Evolutionary conservation across 2,888 invertebrate species (phyloP).

Genomic region (Sarcophaga carnaria): DNA sequence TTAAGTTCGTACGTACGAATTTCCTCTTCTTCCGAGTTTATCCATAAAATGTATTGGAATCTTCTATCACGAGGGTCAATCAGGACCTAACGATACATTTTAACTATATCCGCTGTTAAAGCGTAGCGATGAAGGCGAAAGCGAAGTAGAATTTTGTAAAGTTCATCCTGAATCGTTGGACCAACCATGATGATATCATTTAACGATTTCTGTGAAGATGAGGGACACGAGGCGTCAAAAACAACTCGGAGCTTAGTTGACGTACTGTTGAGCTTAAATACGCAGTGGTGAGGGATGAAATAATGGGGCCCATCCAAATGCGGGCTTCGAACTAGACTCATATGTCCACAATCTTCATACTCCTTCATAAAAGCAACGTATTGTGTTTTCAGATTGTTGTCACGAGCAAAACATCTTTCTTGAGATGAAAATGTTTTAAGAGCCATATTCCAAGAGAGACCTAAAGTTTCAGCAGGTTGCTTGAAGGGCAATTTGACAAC

Average conservation of each 20-base stretch:
- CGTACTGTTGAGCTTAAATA: too few relatives aligned
- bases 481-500: constrained; percentile 63
- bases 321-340: constrained; percentile 34
- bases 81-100: constrained; percentile 59
- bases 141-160: constrained; percentile 43
- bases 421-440: constrained; percentile 54
- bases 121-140: constrained; percentile 58
- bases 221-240: too few relatives aligned
- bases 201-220: constrained; percentile 43
- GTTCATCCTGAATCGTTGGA: constrained; percentile 62
- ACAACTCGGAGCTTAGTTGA: too few relatives aligned
- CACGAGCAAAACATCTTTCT: constrained; percentile 55
- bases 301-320: neutral
- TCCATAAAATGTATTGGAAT: constrained; percentile 60
- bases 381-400: constrained; percentile 44
- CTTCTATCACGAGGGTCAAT: constrained; percentile 23
- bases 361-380: constrained; percentile 67
- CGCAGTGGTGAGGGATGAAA: constrained; percentile 45
- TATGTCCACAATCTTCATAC: constrained; percentile 81
- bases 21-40: constrained; percentile 35
- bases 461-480: constrained; percentile 47
- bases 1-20: constrained; percentile 12
- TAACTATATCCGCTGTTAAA: constrained; percentile 62
- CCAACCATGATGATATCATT: constrained; percentile 64
- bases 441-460: constrained; percentile 54